Base-by-base conservation (phyloP, 2,888 invertebrate species). In the Luffia ferchaultella region DNA sequence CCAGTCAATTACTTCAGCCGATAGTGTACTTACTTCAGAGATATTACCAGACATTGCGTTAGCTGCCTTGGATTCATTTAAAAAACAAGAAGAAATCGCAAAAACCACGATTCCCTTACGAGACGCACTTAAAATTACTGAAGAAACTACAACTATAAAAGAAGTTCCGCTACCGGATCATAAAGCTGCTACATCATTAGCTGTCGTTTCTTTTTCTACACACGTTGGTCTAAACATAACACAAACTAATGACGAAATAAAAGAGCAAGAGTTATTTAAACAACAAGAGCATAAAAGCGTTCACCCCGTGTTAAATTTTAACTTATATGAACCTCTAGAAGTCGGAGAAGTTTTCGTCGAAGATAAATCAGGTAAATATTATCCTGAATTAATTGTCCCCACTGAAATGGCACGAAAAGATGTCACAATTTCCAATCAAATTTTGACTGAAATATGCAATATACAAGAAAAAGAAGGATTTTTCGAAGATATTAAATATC, bases 351-450 rank as follows among this genome's bases (percentile, higher is more conserved):
- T 89, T 19, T 82, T 88, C 58, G 75, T 89, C 1, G 89, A 90
- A 74, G 88, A 89, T 52, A 91, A 90, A 65, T 90, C 92, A 7
- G 90, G 89, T 15, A 92, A 92, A 74, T 92, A 91, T 64, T 88
- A 91, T 64, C 92, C 93, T 2, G 91, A 93, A 71, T 70, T 91
- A 48, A 90, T 93, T 63, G 92, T 93, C 1, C 90, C 93, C 0
- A 93, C 93, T 1, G 93, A 93, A 86, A 85, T 87, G 9, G 93
- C 93, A 2, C 87, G 85, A 18, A 83, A 87, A 67, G 85, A 87
- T 52, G 70, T 93, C 0, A 77, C 89, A 20, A 80, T 90, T 12
- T 90, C 90, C 56, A 89, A 88, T 63, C 88, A 90, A 67, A 68
- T 89, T 45, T 70, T 87, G 2, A 89, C 89, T 16, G 86, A 89